Evolutionary conservation across 1,140 invertebrate species (phyloP), one percentile per base, ranked within the genome.

Genomic region (Pachypsylla venusta): DNA sequence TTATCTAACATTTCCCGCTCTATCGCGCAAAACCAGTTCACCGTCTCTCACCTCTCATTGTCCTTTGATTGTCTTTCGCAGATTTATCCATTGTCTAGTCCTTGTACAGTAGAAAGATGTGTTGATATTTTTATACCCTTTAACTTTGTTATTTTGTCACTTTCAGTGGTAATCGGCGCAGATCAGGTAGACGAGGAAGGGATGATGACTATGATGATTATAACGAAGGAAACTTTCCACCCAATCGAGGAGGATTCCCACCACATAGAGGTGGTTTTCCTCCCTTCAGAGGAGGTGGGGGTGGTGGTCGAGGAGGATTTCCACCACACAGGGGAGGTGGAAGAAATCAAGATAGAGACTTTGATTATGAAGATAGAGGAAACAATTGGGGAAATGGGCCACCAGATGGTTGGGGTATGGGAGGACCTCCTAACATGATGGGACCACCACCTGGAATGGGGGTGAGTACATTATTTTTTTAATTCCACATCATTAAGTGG

Each of bases 301-400:
- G 7, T 19, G 22, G 42, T 7, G 42, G 42, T 7, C 16, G 42
- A n/a, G 42, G 42, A 3, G 42, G 42, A 48, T 48, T 48, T 19
- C 42, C 42, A n/a, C 16, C 42, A 5, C 42, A 48, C 42, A 48
- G 42, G 16, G 42, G 42, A 10, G 30, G 30, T 35, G 30, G 30
- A 7, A 35, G 30, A 35, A 35, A 35, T n/a, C 5, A 3, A 19
- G 22, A 22, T 7, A 22, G 22, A n/a, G 16, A 48, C 22, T n/a
- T 19, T 48, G 42, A 48, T 19, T 48, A 5, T 22, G 42, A 48
- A 4, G 22, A 19, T n/a, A 22, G 42, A 22, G 42, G 42, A 5
- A 48, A 48, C 42, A n/a, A 48, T 3, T 48, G 42, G 42, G 30
- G 30, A 16, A 48, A 48, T 48, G 42, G 42, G n/a, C 42, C 42